Conservation (phyloP, 1,140 invertebrate species). For the Apolygus lucorum region DNA sequence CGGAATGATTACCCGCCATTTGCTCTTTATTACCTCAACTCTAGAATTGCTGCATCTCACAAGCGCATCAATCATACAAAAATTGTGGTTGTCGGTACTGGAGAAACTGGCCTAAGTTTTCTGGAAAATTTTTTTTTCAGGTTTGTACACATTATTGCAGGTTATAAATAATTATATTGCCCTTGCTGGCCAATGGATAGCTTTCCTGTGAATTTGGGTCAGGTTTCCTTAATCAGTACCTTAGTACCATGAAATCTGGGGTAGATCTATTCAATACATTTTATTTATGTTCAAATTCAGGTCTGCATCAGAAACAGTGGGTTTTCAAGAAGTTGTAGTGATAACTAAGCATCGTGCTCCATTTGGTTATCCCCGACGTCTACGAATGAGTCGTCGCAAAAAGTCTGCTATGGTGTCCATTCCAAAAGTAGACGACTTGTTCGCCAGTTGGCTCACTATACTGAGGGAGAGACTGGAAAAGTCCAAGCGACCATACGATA, state of each 20-base stretch:
- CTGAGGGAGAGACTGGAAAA: conserved; percentile 44
- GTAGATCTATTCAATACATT: background rate
- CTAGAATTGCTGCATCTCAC: conserved; percentile 40
- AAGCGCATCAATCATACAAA: conserved; percentile 47
- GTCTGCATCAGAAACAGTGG: background rate
- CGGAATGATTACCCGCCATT: conserved; percentile 34
- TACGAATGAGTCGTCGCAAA: background rate
- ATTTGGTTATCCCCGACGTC: background rate
- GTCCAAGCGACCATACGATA: conserved; percentile 31
- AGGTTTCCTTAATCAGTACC: no score
- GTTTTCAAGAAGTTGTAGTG: conserved; percentile 3
- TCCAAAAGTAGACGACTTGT: background rate
- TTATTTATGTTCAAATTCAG: background rate
- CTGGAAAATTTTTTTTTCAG: conserved; percentile 54
- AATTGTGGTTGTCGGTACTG: conserved; percentile 65
- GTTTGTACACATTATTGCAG: no score
- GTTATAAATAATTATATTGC: no score
- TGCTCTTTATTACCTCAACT: conserved; percentile 42
- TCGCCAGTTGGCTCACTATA: conserved; percentile 2
- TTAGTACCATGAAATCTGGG: no score
- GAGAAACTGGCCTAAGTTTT: conserved; percentile 57
- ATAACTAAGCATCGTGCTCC: background rate
- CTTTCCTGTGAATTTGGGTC: no score
- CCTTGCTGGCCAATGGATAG: no score
- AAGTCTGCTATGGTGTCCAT: background rate